These are phyloP conservation scores for Urocitellus parryii DNA, from an alignment of 2,113 vertebrate genomes.

Conservation along the genomic window DNA sequence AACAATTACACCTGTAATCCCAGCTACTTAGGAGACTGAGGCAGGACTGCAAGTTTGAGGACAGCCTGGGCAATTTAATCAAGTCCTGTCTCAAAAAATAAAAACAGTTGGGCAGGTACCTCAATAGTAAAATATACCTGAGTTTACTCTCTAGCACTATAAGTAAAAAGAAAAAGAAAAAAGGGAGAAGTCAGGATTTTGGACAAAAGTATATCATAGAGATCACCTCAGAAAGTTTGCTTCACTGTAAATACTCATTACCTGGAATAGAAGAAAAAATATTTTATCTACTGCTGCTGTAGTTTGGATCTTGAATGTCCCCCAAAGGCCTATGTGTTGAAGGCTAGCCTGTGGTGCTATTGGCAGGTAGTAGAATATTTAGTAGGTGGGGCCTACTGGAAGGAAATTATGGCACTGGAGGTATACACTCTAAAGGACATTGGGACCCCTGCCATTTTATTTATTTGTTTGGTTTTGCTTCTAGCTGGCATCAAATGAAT, in stretches of 20 bases:
- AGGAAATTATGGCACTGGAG: not conserved
- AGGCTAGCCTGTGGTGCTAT: not conserved
- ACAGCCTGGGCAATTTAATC: too few relatives aligned
- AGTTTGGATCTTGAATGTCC: not conserved
- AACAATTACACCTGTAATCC: too few relatives aligned
- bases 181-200: not conserved
- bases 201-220: conserved; percentile 12
- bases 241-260: conserved; percentile 9
- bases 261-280: not conserved
- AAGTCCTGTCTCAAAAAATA: too few relatives aligned
- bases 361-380: not conserved
- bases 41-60: too few relatives aligned
- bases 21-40: too few relatives aligned
- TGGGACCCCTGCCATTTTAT: not conserved
- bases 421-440: too few relatives aligned
- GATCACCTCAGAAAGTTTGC: not conserved
- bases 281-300: not conserved
- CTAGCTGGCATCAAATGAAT: not conserved
- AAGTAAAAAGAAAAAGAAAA: not conserved
- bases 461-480: not conserved
- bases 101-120: too few relatives aligned
- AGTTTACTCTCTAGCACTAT: not conserved
- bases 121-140: too few relatives aligned
- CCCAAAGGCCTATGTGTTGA: not conserved
- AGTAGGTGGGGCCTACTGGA: not conserved